Evolutionary conservation across 2,113 vertebrate genomes (phyloP).

Genomic region (Malurus cyaneus): DNA sequence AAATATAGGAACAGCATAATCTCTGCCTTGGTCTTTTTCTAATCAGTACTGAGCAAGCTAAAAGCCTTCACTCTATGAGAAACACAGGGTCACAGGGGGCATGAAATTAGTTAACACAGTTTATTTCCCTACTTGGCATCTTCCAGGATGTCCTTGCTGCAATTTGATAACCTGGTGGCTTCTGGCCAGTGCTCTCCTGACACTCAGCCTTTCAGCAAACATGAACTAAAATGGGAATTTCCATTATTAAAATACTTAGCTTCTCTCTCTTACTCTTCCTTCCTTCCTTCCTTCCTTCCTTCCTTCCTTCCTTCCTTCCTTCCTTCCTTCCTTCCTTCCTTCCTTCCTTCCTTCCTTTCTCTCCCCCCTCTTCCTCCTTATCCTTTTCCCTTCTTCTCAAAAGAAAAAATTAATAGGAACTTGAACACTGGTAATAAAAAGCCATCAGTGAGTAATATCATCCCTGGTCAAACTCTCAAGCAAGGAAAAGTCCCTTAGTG

Average conservation of each 20-base stretch:
- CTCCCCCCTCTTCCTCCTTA: rapidly evolving
- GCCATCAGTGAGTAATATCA: not conserved
- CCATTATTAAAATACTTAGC: not conserved
- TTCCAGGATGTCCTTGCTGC: not conserved
- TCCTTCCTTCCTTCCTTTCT: no score
- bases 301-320: rapidly evolving
- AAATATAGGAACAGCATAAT: not conserved
- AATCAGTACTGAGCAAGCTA: not conserved
- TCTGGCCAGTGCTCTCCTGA: not conserved
- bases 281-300: not conserved
- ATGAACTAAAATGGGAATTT: not conserved
- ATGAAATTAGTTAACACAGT: not conserved
- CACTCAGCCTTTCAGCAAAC: not conserved
- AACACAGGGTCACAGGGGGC: not conserved
- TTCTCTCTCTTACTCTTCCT: not conserved
- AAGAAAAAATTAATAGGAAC: not conserved
- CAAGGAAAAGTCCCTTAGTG: not conserved
- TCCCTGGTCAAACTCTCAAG: not conserved
- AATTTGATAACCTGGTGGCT: not conserved
- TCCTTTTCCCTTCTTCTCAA: not conserved
- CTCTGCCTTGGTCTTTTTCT: not conserved
- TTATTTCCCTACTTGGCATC: not conserved
- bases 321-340: no score
- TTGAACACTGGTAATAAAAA: not conserved
- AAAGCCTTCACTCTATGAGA: not conserved